A percentile compares a stretch with the other conserved stretches of the same genome.
Evolutionary conservation across 2,113 vertebrate genomes (phyloP).

Genomic region (Lagenorhynchus albirostris): DNA sequence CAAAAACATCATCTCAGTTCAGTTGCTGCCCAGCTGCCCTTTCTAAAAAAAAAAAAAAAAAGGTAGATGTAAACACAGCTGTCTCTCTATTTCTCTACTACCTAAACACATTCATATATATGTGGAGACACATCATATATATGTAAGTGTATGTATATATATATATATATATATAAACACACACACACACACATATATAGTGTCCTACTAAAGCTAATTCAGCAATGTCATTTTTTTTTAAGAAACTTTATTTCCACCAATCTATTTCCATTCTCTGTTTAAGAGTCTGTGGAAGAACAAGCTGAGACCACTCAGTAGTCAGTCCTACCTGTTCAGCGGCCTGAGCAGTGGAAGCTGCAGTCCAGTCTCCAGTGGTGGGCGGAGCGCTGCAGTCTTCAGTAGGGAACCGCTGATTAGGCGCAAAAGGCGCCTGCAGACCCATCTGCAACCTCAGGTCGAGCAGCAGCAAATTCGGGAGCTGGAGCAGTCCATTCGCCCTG

Average conservation of each 20-base stretch:
- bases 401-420: background rate
- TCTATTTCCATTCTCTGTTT: background rate
- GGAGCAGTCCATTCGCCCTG: background rate
- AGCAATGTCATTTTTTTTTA: background rate
- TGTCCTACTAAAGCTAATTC: background rate
- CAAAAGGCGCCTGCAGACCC: background rate
- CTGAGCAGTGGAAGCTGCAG: no score
- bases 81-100: background rate
- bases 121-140: background rate
- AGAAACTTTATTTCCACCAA: background rate
- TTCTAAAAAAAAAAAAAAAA: background rate
- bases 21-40: no score
- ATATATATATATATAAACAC: no score
- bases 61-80: background rate
- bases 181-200: background rate
- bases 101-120: background rate
- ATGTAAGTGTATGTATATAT: background rate
- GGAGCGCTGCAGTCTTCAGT: background rate
- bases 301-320: background rate
- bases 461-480: background rate
- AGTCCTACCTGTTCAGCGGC: background rate
- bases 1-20: no score
- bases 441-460: background rate
- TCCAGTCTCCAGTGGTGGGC: background rate
- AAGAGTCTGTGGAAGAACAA: background rate